A percentile compares a stretch with the other conserved stretches of the same genome.
Evolutionary conservation across 2,888 invertebrate species (phyloP).

Genomic region (Hypena proboscidalis): DNA sequence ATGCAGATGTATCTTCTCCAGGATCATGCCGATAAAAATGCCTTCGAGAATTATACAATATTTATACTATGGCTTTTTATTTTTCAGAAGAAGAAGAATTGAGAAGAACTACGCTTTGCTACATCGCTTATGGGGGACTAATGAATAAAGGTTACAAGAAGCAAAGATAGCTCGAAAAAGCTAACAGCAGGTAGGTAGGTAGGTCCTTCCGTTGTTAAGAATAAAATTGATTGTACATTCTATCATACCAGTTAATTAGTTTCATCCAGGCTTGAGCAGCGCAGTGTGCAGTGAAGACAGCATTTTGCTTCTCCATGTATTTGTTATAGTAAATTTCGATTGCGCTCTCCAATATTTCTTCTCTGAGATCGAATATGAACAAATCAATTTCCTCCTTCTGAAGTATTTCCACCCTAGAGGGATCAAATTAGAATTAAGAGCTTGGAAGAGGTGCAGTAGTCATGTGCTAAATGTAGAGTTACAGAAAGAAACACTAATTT

Average conservation of each 20-base stretch:
- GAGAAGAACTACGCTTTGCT: no score
- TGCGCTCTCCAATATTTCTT: conserved; percentile 71
- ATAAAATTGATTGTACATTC: no score
- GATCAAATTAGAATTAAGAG: background rate
- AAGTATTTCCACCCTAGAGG: conserved; percentile 69
- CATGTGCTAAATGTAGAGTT: no score
- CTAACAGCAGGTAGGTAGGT: no score
- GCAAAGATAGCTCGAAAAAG: no score
- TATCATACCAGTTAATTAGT: conserved; percentile 73
- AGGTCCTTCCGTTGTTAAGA: no score
- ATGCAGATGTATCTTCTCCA: conserved; percentile 71
- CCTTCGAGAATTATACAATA: conserved; percentile 46
- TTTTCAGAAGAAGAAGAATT: no score
- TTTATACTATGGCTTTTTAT: background rate
- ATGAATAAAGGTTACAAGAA: no score
- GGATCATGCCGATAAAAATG: conserved; percentile 78
- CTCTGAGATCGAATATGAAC: conserved; percentile 70
- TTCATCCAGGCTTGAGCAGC: conserved; percentile 73
- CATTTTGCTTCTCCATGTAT: conserved; percentile 71
- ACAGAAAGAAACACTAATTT: no score
- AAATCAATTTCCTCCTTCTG: conserved; percentile 76
- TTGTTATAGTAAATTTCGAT: conserved; percentile 57
- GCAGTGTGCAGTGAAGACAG: conserved; percentile 68
- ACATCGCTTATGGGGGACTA: no score
- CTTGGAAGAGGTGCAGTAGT: no score